These are phyloP conservation scores for Arnoldichthys spilopterus DNA, from an alignment of 2,797 vertebrate genomes.

Conservation along the genomic window DNA sequence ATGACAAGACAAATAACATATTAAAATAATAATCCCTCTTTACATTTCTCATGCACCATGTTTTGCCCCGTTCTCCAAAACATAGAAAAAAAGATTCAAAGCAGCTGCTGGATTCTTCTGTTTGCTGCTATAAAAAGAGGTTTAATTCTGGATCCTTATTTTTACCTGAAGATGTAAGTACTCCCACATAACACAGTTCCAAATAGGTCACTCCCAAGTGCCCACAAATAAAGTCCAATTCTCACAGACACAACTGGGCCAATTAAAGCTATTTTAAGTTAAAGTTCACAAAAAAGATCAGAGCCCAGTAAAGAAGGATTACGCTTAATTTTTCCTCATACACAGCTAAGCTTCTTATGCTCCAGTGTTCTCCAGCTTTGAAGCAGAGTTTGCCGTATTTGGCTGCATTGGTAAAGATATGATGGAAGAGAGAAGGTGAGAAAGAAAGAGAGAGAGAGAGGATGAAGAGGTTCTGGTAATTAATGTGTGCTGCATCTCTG, in stretches of 20 bases:
- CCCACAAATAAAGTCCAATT: constrained; percentile 48
- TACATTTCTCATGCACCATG: neutral
- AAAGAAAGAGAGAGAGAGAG: neutral
- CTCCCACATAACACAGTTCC: constrained; percentile 22
- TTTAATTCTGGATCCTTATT: constrained; percentile 17
- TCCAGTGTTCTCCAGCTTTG: constrained; percentile 38
- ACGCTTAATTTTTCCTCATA: constrained; percentile 44
- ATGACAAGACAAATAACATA: too few relatives aligned
- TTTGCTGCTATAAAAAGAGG: constrained; percentile 10
- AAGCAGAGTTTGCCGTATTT: constrained; percentile 34
- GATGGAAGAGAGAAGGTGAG: constrained; percentile 1
- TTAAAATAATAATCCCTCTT: neutral
- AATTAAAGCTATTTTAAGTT: constrained; percentile 58
- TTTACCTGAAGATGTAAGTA: constrained; percentile 34
- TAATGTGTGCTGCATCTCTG: constrained; percentile 54
- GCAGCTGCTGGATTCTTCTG: neutral
- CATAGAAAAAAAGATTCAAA: constrained; percentile 7
- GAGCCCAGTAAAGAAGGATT: constrained; percentile 52
- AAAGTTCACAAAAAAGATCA: constrained; percentile 50
- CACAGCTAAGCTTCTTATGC: constrained; percentile 41
- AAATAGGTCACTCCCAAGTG: constrained; percentile 51
- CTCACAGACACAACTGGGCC: constrained; percentile 56
- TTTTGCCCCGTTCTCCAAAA: neutral
- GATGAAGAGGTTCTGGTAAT: constrained; percentile 48
- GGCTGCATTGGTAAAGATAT: constrained; percentile 3